These are phyloP conservation scores for Rynchops niger DNA, from an alignment of 2,113 vertebrate species.

Conservation along the genomic window DNA sequence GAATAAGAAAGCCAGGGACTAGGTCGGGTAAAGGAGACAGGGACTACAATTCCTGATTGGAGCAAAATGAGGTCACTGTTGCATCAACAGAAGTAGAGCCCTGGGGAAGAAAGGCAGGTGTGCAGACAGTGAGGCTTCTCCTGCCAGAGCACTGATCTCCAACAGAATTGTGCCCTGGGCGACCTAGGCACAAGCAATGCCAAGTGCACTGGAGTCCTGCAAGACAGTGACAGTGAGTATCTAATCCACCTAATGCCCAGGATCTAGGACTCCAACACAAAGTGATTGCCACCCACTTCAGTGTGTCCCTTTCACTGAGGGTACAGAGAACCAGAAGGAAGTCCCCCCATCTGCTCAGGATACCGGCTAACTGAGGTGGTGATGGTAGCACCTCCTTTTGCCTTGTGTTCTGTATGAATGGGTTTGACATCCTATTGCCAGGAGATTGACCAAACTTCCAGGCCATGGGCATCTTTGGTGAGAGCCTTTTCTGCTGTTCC, in stretches of 20 bases:
- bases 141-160: background rate
- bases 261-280: background rate
- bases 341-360: background rate
- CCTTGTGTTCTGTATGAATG: background rate
- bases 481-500: background rate
- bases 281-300: background rate
- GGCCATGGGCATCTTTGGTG: background rate
- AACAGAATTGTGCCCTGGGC: background rate
- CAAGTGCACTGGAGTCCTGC: background rate
- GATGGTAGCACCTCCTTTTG: background rate
- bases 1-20: background rate
- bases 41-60: background rate
- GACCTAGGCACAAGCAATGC: fast-evolving
- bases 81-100: background rate
- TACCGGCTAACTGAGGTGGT: background rate
- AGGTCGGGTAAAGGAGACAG: background rate
- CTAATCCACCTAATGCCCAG: background rate
- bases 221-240: background rate
- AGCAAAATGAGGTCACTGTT: background rate
- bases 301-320: background rate
- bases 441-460: background rate
- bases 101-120: background rate
- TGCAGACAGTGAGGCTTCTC: background rate
- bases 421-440: background rate
- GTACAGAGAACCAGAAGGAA: background rate